Evolutionary conservation across 2,113 vertebrate genomes (phyloP).

Genomic region (Irena cyanogastra): DNA sequence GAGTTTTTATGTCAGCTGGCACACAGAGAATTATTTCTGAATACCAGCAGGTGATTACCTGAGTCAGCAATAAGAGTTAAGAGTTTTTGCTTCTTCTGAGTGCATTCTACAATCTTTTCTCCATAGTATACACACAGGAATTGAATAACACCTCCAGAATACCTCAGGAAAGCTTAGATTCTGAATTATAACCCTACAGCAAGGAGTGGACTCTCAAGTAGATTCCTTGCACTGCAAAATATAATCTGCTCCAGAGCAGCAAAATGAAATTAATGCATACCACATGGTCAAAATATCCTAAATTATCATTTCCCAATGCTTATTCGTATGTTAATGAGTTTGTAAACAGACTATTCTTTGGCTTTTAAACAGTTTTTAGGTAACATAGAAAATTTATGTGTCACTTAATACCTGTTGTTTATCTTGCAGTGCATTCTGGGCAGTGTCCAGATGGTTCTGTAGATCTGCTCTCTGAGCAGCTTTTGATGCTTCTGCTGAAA

Average conservation of each 20-base stretch:
- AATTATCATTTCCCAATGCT: not conserved
- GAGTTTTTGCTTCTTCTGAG: not conserved
- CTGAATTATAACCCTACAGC: not conserved
- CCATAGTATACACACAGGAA: not conserved
- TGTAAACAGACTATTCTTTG: not conserved
- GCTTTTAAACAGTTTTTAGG: not conserved
- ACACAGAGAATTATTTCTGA: not conserved
- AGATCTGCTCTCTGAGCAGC: slow-evolving; percentile 91
- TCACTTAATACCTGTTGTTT: slow-evolving; percentile 88
- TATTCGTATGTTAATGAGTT: not conserved
- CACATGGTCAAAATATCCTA: not conserved
- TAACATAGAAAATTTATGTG: not conserved
- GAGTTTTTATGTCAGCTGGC: not conserved
- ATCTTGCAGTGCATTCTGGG: slow-evolving; percentile 93
- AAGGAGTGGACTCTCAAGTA: not conserved
- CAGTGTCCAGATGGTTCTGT: slow-evolving; percentile 92
- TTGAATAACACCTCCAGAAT: not conserved
- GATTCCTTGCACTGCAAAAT: not conserved
- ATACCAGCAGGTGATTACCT: not conserved
- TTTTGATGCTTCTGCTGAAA: slow-evolving; percentile 94
- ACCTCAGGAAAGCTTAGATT: not conserved
- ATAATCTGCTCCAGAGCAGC: not conserved
- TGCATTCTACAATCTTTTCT: not conserved
- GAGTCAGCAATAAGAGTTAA: not conserved
- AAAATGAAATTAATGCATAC: not conserved